phyloP scores from a whole-genome alignment of 2,797 vertebrate genomes.

The Enteromius mattozi region DNA sequence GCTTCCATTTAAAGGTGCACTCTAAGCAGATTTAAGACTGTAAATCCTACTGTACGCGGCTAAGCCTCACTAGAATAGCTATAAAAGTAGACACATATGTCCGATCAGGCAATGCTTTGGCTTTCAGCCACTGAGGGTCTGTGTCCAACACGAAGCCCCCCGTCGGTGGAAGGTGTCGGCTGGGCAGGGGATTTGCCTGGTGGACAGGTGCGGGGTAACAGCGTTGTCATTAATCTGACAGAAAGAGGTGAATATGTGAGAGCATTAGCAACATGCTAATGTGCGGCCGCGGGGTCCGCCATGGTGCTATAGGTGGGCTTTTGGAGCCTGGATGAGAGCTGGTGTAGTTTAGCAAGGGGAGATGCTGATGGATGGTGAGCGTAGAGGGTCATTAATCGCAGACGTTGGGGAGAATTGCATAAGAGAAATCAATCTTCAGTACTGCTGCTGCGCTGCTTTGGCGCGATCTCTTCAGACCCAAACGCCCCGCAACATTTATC shows the following conservation, averaged over 20 bases:
- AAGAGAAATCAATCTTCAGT: slow-evolving; percentile 79
- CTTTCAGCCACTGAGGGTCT: slow-evolving; percentile 6
- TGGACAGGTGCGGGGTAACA: slow-evolving; percentile 48
- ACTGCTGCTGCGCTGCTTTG: slow-evolving; percentile 54
- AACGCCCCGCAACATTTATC: slow-evolving; percentile 56
- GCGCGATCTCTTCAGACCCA: slow-evolving; percentile 47
- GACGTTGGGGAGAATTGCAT: slow-evolving; percentile 73
- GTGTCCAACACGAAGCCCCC: slow-evolving; percentile 16
- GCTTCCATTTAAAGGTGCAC: slow-evolving; percentile 44
- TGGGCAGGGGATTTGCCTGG: slow-evolving; percentile 31
- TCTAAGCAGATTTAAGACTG: slow-evolving; percentile 57
- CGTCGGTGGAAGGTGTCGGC: background rate
- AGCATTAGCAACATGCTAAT: slow-evolving; percentile 65
- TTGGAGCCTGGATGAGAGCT: slow-evolving; percentile 29
- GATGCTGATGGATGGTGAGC: slow-evolving; percentile 76
- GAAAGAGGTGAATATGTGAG: slow-evolving; percentile 48
- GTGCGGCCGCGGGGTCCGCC: slow-evolving; percentile 50
- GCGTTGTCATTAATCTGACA: slow-evolving; percentile 69
- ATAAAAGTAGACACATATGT: slow-evolving; percentile 16
- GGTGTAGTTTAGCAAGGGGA: slow-evolving; percentile 38
- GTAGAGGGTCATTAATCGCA: slow-evolving; percentile 83
- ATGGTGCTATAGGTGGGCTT: slow-evolving; percentile 64
- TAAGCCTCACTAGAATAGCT: slow-evolving; percentile 15
- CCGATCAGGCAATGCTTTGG: slow-evolving; percentile 24
- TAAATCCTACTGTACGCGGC: slow-evolving; percentile 43